Evolutionary conservation across 2,113 vertebrate species (phyloP).

Genomic region (rabbit (Oryctolagus cuniculus)): mOryCun1.1 NC_091451.1:19888001-19888500

Average conservation of each 20-base stretch:
- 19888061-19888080: too few relatives aligned
- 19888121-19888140: neutral
- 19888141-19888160: neutral
- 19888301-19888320: neutral
- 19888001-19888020: neutral
- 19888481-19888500: slow-evolving; percentile 21
- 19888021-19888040: too few relatives aligned
- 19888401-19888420: slow-evolving; percentile 1
- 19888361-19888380: neutral
- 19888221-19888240: slow-evolving; percentile 28
- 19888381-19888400: neutral
- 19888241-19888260: neutral
- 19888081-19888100: too few relatives aligned
- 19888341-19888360: slow-evolving; percentile 36
- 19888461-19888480: neutral
- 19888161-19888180: neutral
- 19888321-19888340: slow-evolving; percentile 16
- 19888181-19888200: neutral
- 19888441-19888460: neutral
- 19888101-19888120: neutral
- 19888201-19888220: neutral
- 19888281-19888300: neutral
- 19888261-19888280: neutral
- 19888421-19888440: neutral
- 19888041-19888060: too few relatives aligned